Evolutionary conservation across 2,113 vertebrate genomes (phyloP).

Genomic region (Prionailurus bengalensis): DNA sequence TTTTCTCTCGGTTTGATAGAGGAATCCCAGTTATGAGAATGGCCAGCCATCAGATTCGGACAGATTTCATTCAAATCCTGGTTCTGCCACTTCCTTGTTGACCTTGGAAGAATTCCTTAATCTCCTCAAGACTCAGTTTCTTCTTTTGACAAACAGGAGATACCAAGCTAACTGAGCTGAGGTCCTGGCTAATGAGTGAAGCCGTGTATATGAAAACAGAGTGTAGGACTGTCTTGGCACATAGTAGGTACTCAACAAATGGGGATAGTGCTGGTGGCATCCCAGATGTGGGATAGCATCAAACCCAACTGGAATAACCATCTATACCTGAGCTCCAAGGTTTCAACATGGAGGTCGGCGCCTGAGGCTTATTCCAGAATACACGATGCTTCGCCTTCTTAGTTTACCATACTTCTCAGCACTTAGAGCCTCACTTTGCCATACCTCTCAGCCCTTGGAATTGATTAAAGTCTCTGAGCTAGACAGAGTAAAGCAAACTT

Average conservation of each 20-base stretch:
- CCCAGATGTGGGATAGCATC: no score
- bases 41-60: not conserved
- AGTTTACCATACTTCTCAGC: not conserved
- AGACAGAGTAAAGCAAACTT: not conserved
- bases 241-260: not conserved
- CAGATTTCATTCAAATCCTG: not conserved
- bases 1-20: not conserved
- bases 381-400: not conserved
- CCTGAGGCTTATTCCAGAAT: not conserved
- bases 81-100: not conserved
- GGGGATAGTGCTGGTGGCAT: not conserved
- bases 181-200: not conserved
- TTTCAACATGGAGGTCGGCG: fast-evolving
- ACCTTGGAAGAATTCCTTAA: not conserved
- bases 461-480: not conserved
- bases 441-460: not conserved
- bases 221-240: not conserved
- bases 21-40: not conserved
- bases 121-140: not conserved
- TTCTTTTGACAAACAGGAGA: not conserved
- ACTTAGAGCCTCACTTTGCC: not conserved
- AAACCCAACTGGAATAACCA: not conserved
- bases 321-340: not conserved
- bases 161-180: not conserved
- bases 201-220: fast-evolving